Percentiles rank a stretch among this genome's conserved stretches.
phyloP scores from a whole-genome alignment of 2,113 vertebrate genomes.

The Marmota flaviventris region DNA sequence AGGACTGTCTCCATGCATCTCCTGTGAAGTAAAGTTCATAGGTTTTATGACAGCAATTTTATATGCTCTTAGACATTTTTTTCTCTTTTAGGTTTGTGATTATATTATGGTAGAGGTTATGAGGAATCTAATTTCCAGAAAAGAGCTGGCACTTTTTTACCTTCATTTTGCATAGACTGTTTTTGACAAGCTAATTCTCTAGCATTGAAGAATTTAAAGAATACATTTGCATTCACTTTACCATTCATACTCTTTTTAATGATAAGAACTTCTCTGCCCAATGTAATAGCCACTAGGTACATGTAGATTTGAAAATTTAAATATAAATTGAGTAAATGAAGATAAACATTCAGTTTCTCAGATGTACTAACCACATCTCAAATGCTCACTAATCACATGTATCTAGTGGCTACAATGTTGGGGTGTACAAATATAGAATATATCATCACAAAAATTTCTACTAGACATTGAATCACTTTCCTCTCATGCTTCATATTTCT shows the following conservation, averaged over 20 bases:
- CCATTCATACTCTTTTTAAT: neutral
- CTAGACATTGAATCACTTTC: neutral
- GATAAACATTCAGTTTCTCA: neutral
- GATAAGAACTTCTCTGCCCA: neutral
- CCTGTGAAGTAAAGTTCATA: constrained; percentile 18
- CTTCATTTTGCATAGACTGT: neutral
- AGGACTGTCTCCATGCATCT: neutral
- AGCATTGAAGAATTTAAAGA: constrained; percentile 30
- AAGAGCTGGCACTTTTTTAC: constrained; percentile 11
- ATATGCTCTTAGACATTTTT: neutral
- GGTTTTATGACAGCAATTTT: constrained; percentile 18
- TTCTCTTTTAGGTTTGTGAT: constrained; percentile 35
- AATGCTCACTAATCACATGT: neutral
- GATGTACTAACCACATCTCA: neutral
- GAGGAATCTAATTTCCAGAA: neutral
- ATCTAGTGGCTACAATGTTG: neutral
- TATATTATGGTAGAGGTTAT: constrained; percentile 38
- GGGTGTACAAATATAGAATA: neutral
- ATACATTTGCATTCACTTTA: constrained; percentile 7
- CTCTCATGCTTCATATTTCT: neutral
- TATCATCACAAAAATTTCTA: neutral
- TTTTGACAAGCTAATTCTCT: constrained; percentile 48
- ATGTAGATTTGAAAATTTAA: constrained; percentile 19
- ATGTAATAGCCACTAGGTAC: neutral
- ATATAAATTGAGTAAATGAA: constrained; percentile 44